Conservation (phyloP, 2,113 vertebrate genomes). For the Oceanodroma tethys region DNA sequence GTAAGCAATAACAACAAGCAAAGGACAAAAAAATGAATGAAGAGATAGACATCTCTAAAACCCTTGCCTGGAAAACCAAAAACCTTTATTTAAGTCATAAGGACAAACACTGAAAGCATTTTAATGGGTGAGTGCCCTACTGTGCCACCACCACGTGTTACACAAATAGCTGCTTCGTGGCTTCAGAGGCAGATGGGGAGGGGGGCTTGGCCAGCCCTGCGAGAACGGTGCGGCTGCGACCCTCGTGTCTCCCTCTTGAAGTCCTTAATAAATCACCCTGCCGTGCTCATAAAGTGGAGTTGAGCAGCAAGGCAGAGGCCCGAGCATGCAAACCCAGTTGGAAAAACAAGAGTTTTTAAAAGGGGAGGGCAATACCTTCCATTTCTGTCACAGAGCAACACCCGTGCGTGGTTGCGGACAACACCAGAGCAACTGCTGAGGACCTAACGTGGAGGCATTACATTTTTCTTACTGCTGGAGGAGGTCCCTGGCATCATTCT, state of each 20-base stretch:
- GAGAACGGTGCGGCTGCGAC: accelerated
- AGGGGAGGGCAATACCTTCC: background rate
- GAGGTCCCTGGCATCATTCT: background rate
- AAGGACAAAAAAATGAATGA: background rate
- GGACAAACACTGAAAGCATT: background rate
- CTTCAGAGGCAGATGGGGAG: background rate
- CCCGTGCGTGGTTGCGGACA: accelerated
- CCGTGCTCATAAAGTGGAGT: background rate
- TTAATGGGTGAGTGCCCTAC: background rate
- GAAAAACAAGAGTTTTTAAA: background rate
- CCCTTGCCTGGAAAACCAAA: background rate
- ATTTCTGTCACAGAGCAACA: background rate
- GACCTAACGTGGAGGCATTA: background rate
- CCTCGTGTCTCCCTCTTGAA: background rate
- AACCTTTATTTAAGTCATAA: background rate
- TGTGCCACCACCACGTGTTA: accelerated
- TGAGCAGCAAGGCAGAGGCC: background rate
- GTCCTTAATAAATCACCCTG: conserved; percentile 41
- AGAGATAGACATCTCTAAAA: background rate
- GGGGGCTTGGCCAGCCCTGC: background rate
- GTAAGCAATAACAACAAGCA: background rate
- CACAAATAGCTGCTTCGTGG: background rate
- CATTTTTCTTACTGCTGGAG: background rate
- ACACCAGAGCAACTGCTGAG: background rate
- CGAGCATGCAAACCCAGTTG: background rate